These are phyloP conservation scores for Kryptolebias ocellatus DNA, from an alignment of 2,797 vertebrate genomes.

Conservation along the genomic window DNA sequence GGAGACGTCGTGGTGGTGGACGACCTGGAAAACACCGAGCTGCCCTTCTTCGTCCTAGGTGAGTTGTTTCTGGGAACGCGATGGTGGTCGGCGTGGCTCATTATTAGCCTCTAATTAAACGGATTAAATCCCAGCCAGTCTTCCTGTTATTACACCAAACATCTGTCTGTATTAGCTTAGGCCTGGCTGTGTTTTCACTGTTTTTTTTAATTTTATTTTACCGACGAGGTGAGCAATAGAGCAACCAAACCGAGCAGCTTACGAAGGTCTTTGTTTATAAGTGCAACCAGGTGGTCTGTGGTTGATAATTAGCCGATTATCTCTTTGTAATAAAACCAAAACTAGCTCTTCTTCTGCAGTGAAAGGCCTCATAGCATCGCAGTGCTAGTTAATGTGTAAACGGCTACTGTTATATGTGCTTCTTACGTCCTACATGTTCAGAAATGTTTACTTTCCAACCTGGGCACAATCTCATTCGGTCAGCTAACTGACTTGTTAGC, in stretches of 20 bases:
- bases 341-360: conserved; percentile 16
- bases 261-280: neutral
- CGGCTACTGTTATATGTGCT: too few species aligned
- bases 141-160: conserved; percentile 20
- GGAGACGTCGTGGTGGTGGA: conserved; percentile 96
- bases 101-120: conserved; percentile 24
- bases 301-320: conserved; percentile 3
- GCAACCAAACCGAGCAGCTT: too few species aligned
- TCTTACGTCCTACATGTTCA: neutral
- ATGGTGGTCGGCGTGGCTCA: neutral
- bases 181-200: conserved; percentile 41
- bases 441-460: too few species aligned
- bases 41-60: conserved; percentile 97
- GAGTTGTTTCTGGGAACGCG: conserved; percentile 63
- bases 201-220: neutral
- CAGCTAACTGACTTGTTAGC: conserved; percentile 6
- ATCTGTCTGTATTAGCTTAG: conserved; percentile 54
- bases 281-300: accelerated
- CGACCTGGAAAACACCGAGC: conserved; percentile 98
- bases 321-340: conserved; percentile 1
- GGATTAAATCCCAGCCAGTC: neutral
- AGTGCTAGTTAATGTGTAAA: conserved; percentile 23
- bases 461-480: neutral
- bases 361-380: conserved; percentile 49
- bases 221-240: accelerated